phyloP scores from a whole-genome alignment of 2,113 vertebrate species.

The Chlorodrepanis virens region DNA sequence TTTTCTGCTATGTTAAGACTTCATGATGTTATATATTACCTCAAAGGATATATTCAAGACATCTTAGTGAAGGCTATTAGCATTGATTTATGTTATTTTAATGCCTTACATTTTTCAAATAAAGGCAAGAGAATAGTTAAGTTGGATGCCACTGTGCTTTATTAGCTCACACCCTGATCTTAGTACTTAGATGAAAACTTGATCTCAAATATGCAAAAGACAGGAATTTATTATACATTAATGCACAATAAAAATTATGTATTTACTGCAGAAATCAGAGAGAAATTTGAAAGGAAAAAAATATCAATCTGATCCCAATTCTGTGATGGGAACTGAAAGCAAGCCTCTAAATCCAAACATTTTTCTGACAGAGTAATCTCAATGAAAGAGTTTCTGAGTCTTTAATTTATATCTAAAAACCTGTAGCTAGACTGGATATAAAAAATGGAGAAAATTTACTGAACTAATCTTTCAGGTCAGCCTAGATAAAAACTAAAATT shows the following conservation, averaged over 20 bases:
- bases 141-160: neutral
- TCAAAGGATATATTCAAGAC: neutral
- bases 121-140: neutral
- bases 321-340: neutral
- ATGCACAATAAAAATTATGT: neutral
- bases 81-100: neutral
- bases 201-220: neutral
- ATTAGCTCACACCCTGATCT: neutral
- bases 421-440: neutral
- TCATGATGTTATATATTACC: neutral
- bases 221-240: neutral
- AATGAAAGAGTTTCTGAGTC: neutral
- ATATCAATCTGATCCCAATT: neutral
- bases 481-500: constrained; percentile 9
- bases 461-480: neutral
- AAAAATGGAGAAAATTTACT: neutral
- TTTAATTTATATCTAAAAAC: neutral
- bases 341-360: neutral
- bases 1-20: neutral
- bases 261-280: constrained; percentile 16
- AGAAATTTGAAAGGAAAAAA: neutral
- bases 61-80: neutral
- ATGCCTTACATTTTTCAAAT: neutral
- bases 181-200: neutral
- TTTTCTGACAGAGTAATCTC: neutral